Conservation (phyloP, 2,113 vertebrate species). For the Steatornis caripensis region DNA sequence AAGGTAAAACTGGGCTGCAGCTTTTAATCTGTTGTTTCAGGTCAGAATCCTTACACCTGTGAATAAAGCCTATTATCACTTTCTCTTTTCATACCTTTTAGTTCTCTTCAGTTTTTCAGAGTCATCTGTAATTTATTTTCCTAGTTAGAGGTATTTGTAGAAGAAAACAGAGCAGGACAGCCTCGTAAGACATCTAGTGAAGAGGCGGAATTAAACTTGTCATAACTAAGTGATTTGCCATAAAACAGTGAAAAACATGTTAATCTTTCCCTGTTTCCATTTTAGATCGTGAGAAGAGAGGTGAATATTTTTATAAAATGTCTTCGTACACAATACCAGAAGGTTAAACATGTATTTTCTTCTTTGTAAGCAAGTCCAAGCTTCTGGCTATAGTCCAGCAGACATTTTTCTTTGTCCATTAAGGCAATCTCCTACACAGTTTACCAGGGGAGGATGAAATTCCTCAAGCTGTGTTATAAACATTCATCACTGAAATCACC, state of each 20-base stretch:
- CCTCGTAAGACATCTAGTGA: conserved; percentile 7
- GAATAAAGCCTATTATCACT: neutral
- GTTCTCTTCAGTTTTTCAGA: neutral
- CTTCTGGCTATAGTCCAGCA: conserved; percentile 63
- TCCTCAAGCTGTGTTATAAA: conserved; percentile 67
- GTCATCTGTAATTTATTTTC: neutral
- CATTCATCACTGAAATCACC: conserved; percentile 57
- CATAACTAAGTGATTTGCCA: neutral
- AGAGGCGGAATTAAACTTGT: conserved; percentile 20
- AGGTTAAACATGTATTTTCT: neutral
- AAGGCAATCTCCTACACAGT: conserved; percentile 65
- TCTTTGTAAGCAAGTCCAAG: conserved; percentile 46
- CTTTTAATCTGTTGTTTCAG: neutral
- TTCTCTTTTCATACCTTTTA: neutral
- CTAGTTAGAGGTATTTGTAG: neutral
- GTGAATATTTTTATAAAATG: neutral
- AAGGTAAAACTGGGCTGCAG: neutral
- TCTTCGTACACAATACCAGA: conserved; percentile 19
- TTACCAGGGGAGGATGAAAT: conserved; percentile 71
- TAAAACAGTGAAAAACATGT: neutral
- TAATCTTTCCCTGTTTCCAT: neutral
- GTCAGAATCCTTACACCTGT: neutral
- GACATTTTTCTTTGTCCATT: conserved; percentile 60
- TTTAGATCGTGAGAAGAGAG: neutral
- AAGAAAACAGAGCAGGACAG: neutral